phyloP scores from a whole-genome alignment of 2,888 invertebrate genomes.

The Eurytoma californica region DNA sequence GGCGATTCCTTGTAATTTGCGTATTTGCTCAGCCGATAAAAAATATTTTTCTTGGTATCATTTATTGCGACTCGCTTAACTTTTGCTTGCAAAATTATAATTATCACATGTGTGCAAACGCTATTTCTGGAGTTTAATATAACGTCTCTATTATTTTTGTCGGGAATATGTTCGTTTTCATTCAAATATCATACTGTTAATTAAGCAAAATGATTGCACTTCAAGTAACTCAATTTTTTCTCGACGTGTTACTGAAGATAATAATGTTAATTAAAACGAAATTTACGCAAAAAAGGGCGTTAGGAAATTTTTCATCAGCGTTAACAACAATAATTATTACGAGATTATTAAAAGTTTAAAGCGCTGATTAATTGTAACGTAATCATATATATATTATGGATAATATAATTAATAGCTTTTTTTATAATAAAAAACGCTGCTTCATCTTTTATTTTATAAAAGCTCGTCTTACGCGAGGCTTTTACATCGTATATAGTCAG shows the following conservation, averaged over 20 bases:
- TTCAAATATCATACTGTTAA: not conserved
- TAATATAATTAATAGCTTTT: slow-evolving; percentile 38
- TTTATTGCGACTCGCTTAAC: too few species aligned
- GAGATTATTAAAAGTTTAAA: slow-evolving; percentile 44
- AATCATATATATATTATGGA: slow-evolving; percentile 46
- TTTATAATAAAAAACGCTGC: slow-evolving; percentile 38
- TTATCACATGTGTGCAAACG: too few species aligned
- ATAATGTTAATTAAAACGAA: not conserved
- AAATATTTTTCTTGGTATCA: too few species aligned
- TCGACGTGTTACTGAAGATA: not conserved
- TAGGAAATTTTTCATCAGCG: slow-evolving; percentile 28
- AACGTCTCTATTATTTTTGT: too few species aligned
- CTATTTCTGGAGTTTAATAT: too few species aligned
- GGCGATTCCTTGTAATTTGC: too few species aligned
- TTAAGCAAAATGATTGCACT: not conserved
- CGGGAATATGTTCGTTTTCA: not conserved
- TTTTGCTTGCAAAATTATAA: too few species aligned
- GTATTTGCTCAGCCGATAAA: too few species aligned
- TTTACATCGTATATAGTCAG: not conserved
- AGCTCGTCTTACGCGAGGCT: slow-evolving; percentile 5
- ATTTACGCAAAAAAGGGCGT: slow-evolving; percentile 33
- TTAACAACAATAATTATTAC: slow-evolving; percentile 42
- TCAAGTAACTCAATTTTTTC: too few species aligned
- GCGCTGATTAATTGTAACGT: slow-evolving; percentile 44
- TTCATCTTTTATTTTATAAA: slow-evolving; percentile 22